These are phyloP conservation scores for Anticlea derivata DNA, from an alignment of 2,888 invertebrate genomes.

Conservation along the genomic window DNA sequence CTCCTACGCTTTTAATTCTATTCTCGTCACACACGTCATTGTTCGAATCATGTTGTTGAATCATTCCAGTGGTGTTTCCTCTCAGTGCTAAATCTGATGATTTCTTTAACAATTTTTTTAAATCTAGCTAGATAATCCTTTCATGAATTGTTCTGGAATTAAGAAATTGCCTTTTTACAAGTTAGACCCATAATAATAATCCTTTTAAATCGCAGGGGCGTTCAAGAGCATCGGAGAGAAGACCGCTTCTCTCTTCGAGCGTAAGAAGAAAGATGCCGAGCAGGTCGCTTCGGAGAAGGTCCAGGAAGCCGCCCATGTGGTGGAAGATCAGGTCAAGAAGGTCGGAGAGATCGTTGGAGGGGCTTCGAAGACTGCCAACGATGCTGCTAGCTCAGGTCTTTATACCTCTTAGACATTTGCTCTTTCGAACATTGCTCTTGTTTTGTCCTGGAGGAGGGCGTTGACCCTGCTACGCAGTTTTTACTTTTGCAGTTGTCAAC, in stretches of 20 bases:
- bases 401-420: no score
- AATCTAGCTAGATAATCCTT: background rate
- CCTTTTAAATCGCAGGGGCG: constrained; percentile 76
- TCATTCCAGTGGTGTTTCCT: constrained; percentile 15
- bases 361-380: constrained; percentile 81
- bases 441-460: no score
- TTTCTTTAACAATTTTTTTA: background rate
- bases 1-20: constrained; percentile 11
- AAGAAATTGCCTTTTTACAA: no score
- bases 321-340: constrained; percentile 86
- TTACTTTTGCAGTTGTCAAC: no score
- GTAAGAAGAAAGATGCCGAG: constrained; percentile 88
- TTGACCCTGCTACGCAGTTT: no score
- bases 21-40: constrained; percentile 14
- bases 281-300: constrained; percentile 86
- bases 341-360: constrained; percentile 84
- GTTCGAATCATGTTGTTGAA: constrained; percentile 6
- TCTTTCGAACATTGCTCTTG: no score
- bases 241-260: constrained; percentile 87
- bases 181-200: background rate
- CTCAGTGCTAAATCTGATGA: background rate
- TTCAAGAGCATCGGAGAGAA: constrained; percentile 89
- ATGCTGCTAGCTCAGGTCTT: constrained; percentile 74
- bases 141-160: no score
- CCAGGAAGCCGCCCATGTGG: constrained; percentile 83